Percentiles rank a stretch among this genome's conserved stretches.
phyloP scores from a whole-genome alignment of 2,888 invertebrate genomes.

The Drosophila kambysellisi region DNA sequence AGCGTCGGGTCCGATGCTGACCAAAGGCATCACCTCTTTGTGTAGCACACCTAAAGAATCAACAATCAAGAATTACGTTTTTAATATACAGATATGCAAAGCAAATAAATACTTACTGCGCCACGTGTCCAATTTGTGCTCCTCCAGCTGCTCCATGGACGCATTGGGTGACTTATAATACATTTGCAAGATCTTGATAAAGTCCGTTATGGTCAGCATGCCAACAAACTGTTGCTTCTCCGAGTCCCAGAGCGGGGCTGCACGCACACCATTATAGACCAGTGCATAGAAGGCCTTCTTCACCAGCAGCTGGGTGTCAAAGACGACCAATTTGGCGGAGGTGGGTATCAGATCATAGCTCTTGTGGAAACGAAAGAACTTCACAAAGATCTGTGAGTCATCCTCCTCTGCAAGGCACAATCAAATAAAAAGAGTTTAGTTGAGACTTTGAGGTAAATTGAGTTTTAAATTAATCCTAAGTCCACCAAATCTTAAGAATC shows the following conservation, averaged over 20 bases:
- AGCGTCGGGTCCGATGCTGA: conserved; percentile 96
- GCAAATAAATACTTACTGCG: conserved; percentile 88
- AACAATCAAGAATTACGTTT: not conserved
- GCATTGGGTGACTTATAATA: conserved; percentile 97
- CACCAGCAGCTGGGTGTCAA: conserved; percentile 98
- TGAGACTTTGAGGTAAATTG: not conserved
- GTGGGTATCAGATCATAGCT: conserved; percentile 99
- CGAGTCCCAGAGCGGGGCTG: conserved; percentile 99
- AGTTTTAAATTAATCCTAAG: not conserved
- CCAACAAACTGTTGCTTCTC: conserved; percentile 96
- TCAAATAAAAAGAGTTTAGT: conserved; percentile 8
- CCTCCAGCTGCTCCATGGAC: conserved; percentile 98
- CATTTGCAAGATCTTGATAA: conserved; percentile 98
- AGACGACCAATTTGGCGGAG: conserved; percentile 99
- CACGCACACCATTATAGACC: conserved; percentile 99
- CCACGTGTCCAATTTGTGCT: conserved; percentile 98
- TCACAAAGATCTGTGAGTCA: conserved; percentile 98
- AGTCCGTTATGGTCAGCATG: conserved; percentile 99
- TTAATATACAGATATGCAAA: not conserved
- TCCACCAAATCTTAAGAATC: not conserved
- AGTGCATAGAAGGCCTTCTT: conserved; percentile 99
- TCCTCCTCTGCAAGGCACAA: conserved; percentile 92
- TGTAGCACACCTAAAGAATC: conserved; percentile 90
- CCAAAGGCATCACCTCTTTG: conserved; percentile 93
- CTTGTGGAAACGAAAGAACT: conserved; percentile 99